A percentile compares a stretch with the other conserved stretches of the same genome.
Evolutionary conservation across 2,113 vertebrate species (phyloP).

Genomic region (Tylochromis polylepis): DNA sequence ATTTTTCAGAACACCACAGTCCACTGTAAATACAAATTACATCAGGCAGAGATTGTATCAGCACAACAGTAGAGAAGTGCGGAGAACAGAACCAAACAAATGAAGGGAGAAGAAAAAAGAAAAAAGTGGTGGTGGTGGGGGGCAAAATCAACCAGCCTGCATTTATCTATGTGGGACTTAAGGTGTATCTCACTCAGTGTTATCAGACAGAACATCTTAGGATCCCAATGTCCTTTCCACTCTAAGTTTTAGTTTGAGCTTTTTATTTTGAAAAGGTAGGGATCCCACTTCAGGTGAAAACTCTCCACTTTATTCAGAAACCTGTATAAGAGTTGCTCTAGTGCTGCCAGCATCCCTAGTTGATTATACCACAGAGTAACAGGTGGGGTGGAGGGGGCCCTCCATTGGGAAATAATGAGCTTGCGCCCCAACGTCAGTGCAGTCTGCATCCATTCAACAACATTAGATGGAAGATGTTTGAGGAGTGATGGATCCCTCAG

Average conservation of each 20-base stretch:
- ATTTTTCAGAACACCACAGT: background rate
- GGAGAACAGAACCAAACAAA: background rate
- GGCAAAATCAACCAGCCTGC: background rate
- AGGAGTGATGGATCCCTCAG: background rate
- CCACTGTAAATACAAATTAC: background rate
- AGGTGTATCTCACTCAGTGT: background rate
- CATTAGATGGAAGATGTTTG: background rate
- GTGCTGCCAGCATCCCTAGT: background rate
- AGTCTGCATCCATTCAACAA: background rate
- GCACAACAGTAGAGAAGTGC: background rate
- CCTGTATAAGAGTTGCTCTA: background rate
- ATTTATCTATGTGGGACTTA: background rate
- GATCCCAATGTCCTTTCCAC: background rate
- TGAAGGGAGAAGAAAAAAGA: background rate
- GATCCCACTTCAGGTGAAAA: background rate
- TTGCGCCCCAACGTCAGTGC: background rate
- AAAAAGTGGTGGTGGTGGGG: rapidly evolving
- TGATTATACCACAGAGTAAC: background rate
- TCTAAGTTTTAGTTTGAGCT: background rate
- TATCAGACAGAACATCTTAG: background rate
- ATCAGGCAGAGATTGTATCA: background rate
- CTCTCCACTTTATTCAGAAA: background rate
- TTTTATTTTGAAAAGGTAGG: background rate
- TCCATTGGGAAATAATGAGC: background rate
- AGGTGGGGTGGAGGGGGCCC: rapidly evolving